Evolutionary conservation across 1,140 invertebrate species (phyloP).

Genomic region (Procambarus clarkii): DNA sequence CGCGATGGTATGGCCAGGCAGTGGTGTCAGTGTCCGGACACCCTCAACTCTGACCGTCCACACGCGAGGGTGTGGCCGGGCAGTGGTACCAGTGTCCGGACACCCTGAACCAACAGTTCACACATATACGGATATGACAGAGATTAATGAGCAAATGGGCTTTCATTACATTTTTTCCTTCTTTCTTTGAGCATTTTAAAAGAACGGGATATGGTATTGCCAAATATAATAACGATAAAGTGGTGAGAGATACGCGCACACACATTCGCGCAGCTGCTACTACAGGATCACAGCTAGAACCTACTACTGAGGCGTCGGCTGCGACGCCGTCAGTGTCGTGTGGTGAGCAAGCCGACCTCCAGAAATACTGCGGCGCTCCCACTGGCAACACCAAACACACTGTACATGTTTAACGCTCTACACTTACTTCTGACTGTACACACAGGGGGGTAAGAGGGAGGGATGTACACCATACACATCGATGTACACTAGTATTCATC

Average conservation of each 20-base stretch:
- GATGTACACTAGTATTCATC: no score
- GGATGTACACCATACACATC: no score
- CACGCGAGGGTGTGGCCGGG: no score
- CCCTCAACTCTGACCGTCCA: no score
- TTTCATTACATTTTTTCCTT: neutral
- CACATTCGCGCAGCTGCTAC: neutral
- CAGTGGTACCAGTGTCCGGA: no score
- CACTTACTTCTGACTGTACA: no score
- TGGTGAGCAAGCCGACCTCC: neutral
- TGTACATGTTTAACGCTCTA: no score
- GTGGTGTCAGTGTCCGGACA: no score
- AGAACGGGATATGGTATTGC: conserved; percentile 19
- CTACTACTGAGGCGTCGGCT: neutral
- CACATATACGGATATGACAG: neutral
- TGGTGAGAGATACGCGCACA: neutral
- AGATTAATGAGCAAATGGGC: conserved; percentile 1
- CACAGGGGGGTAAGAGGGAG: no score
- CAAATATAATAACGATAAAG: conserved; percentile 8
- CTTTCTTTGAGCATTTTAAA: conserved; percentile 13
- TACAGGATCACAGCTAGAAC: neutral
- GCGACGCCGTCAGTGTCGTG: neutral
- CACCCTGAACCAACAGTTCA: neutral
- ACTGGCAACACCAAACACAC: no score
- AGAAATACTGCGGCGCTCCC: neutral
- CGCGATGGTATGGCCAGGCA: no score